Conservation (phyloP, 2,888 invertebrate species). For the Ornithoptera priamus region DNA sequence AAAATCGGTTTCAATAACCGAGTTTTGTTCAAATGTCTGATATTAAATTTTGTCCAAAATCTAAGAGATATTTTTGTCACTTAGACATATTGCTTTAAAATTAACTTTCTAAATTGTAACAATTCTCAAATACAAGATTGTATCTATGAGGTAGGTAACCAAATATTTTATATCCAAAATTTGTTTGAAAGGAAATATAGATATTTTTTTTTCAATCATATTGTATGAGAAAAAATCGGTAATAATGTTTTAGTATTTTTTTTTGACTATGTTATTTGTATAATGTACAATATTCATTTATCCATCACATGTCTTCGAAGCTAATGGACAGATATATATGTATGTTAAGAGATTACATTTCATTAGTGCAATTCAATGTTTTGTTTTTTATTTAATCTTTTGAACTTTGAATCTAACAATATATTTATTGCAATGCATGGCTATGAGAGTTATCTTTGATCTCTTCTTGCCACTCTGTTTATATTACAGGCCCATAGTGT, state of each 20-base stretch:
- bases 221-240: neutral
- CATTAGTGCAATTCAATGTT: constrained; percentile 70
- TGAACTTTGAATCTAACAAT: neutral
- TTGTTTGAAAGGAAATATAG: neutral
- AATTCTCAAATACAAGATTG: neutral
- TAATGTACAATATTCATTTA: constrained; percentile 7
- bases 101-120: neutral
- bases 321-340: constrained; percentile 42
- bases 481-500: too few relatives aligned
- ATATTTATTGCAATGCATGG: too few relatives aligned
- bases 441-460: too few relatives aligned
- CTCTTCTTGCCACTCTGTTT: too few relatives aligned
- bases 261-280: constrained; percentile 14
- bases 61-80: neutral
- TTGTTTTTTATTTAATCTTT: constrained; percentile 40
- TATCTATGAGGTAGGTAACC: neutral
- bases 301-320: constrained; percentile 14
- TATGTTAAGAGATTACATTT: constrained; percentile 69
- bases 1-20: neutral
- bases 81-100: neutral
- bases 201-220: neutral
- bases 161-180: neutral
- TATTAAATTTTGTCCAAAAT: neutral
- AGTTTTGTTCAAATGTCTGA: neutral
- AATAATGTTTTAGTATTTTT: constrained; percentile 8